A percentile compares a stretch with the other conserved stretches of the same genome.
Conservation (phyloP, 35 echinoderm and acorn worm genomes). For the Nesometra sesokonis region DNA sequence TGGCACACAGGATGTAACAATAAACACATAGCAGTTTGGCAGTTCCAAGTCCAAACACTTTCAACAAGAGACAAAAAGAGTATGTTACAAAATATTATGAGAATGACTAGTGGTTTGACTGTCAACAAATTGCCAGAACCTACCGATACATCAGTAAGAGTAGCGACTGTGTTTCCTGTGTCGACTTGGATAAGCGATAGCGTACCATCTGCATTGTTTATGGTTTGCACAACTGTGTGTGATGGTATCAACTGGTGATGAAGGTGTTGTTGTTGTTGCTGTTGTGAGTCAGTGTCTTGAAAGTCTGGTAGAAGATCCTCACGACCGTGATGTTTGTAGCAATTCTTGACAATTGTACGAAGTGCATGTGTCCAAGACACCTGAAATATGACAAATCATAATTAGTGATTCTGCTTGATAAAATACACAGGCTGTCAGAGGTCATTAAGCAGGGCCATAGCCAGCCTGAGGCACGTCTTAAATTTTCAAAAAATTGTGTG, state of each 20-base stretch:
- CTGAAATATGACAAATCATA: conserved; percentile 7
- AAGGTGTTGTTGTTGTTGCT: conserved; percentile 22
- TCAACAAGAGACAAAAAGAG: neutral
- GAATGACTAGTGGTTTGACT: too few relatives aligned
- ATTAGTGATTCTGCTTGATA: neutral
- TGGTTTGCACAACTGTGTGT: conserved; percentile 92
- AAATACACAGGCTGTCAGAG: neutral
- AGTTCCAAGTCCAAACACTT: neutral
- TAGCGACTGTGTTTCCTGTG: conserved; percentile 80
- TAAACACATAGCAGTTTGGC: neutral
- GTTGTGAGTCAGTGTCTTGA: conserved; percentile 46
- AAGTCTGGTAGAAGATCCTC: conserved; percentile 83
- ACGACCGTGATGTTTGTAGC: conserved; percentile 87
- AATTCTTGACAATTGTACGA: conserved; percentile 94
- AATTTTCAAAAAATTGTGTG: too few relatives aligned
- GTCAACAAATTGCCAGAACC: neutral
- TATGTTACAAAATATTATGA: too few relatives aligned
- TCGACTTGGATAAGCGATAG: conserved; percentile 93
- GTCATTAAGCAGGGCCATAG: too few relatives aligned
- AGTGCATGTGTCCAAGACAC: conserved; percentile 98
- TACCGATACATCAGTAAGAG: conserved; percentile 81
- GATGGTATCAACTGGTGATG: conserved; percentile 59
- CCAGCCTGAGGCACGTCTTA: too few relatives aligned
- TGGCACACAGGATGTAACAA: too few relatives aligned
- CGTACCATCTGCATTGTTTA: conserved; percentile 90